These are phyloP conservation scores for Sinella curviseta DNA, from an alignment of 1,140 invertebrate genomes.

Conservation along the genomic window DNA sequence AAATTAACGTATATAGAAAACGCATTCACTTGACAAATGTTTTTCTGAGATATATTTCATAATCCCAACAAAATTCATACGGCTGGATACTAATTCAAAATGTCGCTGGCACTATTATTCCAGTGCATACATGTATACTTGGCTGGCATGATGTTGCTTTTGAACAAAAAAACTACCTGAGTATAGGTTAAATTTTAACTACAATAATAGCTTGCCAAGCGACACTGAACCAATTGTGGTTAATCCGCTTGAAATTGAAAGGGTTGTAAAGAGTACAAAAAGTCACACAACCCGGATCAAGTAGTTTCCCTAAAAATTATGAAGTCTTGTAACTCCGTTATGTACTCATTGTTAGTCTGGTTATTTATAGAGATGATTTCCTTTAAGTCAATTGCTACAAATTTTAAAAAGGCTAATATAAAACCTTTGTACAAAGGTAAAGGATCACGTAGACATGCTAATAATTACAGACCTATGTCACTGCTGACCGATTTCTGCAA, in stretches of 20 bases:
- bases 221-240: neutral
- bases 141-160: no score
- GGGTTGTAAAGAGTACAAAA: neutral
- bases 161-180: no score
- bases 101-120: no score
- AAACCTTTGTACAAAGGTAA: slow-evolving; percentile 21
- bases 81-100: no score
- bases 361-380: neutral
- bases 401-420: neutral
- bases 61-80: no score
- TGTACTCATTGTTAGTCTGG: neutral
- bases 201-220: neutral
- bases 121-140: no score
- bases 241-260: neutral
- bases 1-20: no score
- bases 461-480: no score
- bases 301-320: neutral
- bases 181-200: neutral
- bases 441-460: neutral
- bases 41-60: no score
- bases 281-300: neutral
- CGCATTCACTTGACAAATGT: no score
- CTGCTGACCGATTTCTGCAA: no score
- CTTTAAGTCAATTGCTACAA: neutral
- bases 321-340: neutral